Evolutionary conservation across 1,140 invertebrate species (phyloP).

Genomic region (Tyrophagus putrescentiae): DNA sequence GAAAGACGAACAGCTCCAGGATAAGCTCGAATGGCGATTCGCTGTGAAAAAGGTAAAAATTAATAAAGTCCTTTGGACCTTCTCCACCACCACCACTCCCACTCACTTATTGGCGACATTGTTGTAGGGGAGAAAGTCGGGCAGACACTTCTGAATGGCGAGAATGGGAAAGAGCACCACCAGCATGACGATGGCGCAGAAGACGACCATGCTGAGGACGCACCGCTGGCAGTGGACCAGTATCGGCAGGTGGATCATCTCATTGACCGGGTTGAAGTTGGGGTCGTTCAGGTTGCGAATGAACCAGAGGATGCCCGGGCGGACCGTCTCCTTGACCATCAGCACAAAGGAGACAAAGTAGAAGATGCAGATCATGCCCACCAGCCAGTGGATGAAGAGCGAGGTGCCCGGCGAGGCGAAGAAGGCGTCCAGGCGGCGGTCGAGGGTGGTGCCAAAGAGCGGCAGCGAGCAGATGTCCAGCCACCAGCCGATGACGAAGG

Average conservation of each 20-base stretch:
- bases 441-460: slow-evolving; percentile 76
- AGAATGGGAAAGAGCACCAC: slow-evolving; percentile 90
- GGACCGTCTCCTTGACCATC: slow-evolving; percentile 73
- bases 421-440: slow-evolving; percentile 63
- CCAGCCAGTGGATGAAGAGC: slow-evolving; percentile 96
- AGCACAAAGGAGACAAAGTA: slow-evolving; percentile 97
- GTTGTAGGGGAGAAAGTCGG: slow-evolving; percentile 82
- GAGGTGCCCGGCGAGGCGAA: slow-evolving; percentile 77
- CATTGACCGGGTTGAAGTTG: slow-evolving; percentile 95
- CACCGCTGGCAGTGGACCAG: slow-evolving; percentile 72
- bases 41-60: slow-evolving; percentile 45
- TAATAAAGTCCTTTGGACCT: slow-evolving; percentile 38
- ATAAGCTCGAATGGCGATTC: slow-evolving; percentile 86
- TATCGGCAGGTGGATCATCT: slow-evolving; percentile 95
- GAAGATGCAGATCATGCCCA: slow-evolving; percentile 99
- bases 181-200: slow-evolving; percentile 83
- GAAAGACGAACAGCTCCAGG: slow-evolving; percentile 85
- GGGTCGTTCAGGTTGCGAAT: slow-evolving; percentile 93
- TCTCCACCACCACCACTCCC: background rate
- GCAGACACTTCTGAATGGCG: slow-evolving; percentile 63
- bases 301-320: slow-evolving; percentile 93
- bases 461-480: slow-evolving; percentile 91
- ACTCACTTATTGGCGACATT: slow-evolving; percentile 48
- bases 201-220: slow-evolving; percentile 81
- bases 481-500: slow-evolving; percentile 96